A percentile compares a stretch with the other conserved stretches of the same genome.
Evolutionary conservation across 2,888 invertebrate species (phyloP).

Genomic region (Sphecodes monilicornis): DNA sequence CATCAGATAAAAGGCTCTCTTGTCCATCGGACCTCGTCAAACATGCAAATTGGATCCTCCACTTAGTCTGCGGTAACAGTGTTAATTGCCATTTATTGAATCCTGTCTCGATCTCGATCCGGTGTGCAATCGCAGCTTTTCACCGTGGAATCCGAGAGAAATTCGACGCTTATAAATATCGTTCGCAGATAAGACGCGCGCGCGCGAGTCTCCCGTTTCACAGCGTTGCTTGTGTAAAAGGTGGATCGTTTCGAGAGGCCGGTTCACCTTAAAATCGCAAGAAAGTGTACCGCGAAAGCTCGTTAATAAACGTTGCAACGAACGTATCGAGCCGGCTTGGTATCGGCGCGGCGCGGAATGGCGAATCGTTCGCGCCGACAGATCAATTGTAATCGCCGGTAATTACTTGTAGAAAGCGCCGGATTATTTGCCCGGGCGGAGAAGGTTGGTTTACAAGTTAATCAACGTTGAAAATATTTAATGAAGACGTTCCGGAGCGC

Average conservation of each 20-base stretch:
- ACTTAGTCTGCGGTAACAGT: not conserved
- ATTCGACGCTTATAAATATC: not conserved
- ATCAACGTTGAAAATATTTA: slow-evolving; percentile 13
- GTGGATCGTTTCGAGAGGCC: not conserved
- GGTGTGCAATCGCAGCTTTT: not conserved
- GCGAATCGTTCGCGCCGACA: not conserved
- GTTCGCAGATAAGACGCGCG: not conserved
- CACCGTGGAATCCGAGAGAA: not conserved
- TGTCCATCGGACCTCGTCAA: not conserved
- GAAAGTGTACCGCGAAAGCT: not conserved
- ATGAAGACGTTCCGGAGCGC: not conserved
- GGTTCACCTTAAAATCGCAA: not conserved
- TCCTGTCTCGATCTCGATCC: not conserved
- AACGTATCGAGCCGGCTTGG: not conserved
- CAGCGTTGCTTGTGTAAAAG: not conserved
- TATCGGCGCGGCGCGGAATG: slow-evolving; percentile 6
- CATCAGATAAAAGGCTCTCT: not conserved
- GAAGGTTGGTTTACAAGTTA: slow-evolving; percentile 14
- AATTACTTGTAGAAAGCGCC: slow-evolving; percentile 19
- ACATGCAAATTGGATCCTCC: not conserved
- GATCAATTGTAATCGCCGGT: slow-evolving; percentile 14
- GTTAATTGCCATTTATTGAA: slow-evolving; percentile 1
- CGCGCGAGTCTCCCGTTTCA: not conserved
- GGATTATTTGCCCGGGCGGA: not conserved
- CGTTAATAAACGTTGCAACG: not conserved